Evolutionary conservation across 1,140 invertebrate genomes (phyloP).

Genomic region (Ephestia elutella): DNA sequence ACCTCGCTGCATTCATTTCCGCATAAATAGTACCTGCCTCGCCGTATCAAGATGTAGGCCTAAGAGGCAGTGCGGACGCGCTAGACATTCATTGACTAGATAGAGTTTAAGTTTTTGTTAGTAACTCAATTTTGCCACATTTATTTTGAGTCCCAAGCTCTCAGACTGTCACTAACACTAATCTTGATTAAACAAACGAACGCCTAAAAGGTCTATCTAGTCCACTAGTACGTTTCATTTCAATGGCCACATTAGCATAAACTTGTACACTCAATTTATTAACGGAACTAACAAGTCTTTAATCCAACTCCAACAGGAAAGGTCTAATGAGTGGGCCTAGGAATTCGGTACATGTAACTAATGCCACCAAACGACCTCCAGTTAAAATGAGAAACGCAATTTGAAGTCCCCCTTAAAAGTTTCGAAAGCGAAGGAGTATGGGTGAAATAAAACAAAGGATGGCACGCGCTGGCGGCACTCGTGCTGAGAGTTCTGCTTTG

Average conservation of each 20-base stretch:
- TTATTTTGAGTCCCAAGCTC: too few species aligned
- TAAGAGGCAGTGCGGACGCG: constrained; percentile 19
- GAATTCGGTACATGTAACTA: constrained; percentile 28
- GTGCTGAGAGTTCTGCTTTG: constrained; percentile 71
- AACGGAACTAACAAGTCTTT: background rate
- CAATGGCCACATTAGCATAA: too few species aligned
- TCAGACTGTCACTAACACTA: too few species aligned
- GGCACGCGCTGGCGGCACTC: constrained; percentile 61
- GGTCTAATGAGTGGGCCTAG: background rate
- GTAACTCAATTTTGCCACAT: too few species aligned
- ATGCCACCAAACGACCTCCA: constrained; percentile 45
- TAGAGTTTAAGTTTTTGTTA: background rate
- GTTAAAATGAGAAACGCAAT: constrained; percentile 60
- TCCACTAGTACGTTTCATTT: too few species aligned
- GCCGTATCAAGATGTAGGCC: constrained; percentile 52
- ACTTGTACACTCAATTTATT: too few species aligned
- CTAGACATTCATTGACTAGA: background rate
- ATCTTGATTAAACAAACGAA: too few species aligned
- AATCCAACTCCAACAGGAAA: background rate
- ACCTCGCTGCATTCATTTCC: constrained; percentile 70
- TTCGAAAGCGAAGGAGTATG: constrained; percentile 65
- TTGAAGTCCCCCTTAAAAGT: constrained; percentile 65
- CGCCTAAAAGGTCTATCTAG: too few species aligned
- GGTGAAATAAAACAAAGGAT: constrained; percentile 70
- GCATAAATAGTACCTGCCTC: constrained; percentile 63